phyloP scores from a whole-genome alignment of 2,888 invertebrate species.

The Aspidiotus destructor region DNA sequence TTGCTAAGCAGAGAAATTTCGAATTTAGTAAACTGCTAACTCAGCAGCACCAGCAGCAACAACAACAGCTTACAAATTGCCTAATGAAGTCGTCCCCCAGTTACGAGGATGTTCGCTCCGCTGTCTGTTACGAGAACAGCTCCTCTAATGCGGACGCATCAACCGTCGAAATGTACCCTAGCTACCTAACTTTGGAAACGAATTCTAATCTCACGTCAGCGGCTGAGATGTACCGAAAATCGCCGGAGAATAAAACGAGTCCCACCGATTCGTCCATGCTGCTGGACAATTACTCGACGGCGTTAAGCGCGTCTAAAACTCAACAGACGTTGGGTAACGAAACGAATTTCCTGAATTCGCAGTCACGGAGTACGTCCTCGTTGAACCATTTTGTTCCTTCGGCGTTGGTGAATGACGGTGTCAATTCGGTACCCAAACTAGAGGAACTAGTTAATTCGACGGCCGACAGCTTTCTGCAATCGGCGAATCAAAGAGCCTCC shows the following conservation, averaged over 20 bases:
- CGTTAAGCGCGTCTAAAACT: slow-evolving; percentile 2
- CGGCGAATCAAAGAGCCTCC: not conserved
- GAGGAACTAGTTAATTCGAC: slow-evolving; percentile 54
- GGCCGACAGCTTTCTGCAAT: slow-evolving; percentile 48
- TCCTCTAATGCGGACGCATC: not conserved
- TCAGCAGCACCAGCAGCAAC: slow-evolving; percentile 8
- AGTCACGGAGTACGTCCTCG: not conserved
- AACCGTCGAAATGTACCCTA: slow-evolving; percentile 3
- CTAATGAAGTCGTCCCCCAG: slow-evolving; percentile 3
- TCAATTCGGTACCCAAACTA: slow-evolving; percentile 44
- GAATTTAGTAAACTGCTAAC: slow-evolving; percentile 4
- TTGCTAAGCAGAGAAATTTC: not conserved
- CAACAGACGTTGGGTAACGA: not conserved
- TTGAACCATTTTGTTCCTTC: slow-evolving; percentile 5
- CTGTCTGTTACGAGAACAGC: slow-evolving; percentile 11
- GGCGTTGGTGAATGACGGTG: not conserved
- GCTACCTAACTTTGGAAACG: slow-evolving; percentile 10
- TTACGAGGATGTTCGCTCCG: slow-evolving; percentile 13
- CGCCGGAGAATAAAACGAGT: not conserved
- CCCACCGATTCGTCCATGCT: not conserved
- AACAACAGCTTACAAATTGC: slow-evolving; percentile 1
- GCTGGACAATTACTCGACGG: not conserved
- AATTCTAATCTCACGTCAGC: not conserved
- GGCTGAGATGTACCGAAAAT: not conserved
- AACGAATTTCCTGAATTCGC: not conserved